Evolutionary conservation across 30 jellyfish, hydroid and myxozoan genomes (phyloP), one percentile per base, ranked within the genome.

Genomic region (Cassiopea xamachana): DNA sequence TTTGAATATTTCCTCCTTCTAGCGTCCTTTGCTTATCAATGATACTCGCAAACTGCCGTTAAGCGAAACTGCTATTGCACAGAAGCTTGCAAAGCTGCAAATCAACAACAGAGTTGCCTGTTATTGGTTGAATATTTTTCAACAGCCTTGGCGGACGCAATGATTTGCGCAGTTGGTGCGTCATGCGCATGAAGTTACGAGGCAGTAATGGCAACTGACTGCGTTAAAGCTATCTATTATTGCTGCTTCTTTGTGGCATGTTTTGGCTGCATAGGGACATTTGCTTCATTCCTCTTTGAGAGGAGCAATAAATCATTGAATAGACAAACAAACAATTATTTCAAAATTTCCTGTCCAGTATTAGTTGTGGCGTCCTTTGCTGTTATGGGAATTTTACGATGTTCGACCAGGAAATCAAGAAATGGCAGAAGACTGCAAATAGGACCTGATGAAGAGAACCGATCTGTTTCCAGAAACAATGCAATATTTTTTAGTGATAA

Each of bases 191-290:
- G 39, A 27, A 27, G 39, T 27, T 27, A 27, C 39, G 39, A 27
- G 39, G 64, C 7, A 6, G 15, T 2, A 43, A 18, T 71, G 80
- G 27, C 7, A 55, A n/a, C 8, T 2, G 50, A 71, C 16, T 71
- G 80, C 27, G 80, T 55, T 16, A 69, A 55, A 9, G 3, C n/a
- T 1, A 46, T 78, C 2, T 78, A 78, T 46, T 47, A 19, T 17
- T 49, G 19, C 1, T 78, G 87, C 75, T 78, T 60, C 74, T 47
- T 49, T 17, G 17, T 49, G 7, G 87, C 71, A 1, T 27, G 49
- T 17, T 78, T 78, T 50, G 87, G 76, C 17, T 78, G 76, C 75
- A 48, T 78, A 10, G 87, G 87, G 1, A 78, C 87, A 14, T 49
- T 78, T 50, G 87, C 87, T 45, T 78, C 87, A 7, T 78, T 48